phyloP scores from a whole-genome alignment of 2,888 invertebrate species.

The Hydrotaea cyrtoneurina region DNA sequence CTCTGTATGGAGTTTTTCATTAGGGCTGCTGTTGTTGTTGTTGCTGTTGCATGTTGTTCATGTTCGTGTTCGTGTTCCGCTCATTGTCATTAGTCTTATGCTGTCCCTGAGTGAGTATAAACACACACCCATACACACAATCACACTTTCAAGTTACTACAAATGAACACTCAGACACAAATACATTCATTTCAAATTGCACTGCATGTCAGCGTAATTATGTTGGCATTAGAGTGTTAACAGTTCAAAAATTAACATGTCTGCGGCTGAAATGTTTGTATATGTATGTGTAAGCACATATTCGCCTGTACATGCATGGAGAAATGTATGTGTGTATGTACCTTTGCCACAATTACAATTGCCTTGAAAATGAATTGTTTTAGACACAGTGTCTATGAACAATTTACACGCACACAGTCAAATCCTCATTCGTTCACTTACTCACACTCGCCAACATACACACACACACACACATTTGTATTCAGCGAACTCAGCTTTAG shows the following conservation, averaged over 20 bases:
- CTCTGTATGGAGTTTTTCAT: constrained; percentile 54
- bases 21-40: too few species aligned
- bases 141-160: background rate
- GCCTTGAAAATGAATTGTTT: constrained; percentile 66
- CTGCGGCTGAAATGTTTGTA: constrained; percentile 64
- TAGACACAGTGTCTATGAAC: constrained; percentile 34
- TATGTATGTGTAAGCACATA: background rate
- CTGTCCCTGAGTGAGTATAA: constrained; percentile 39
- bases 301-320: background rate
- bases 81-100: constrained; percentile 58
- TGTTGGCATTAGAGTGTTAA: constrained; percentile 70
- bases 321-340: background rate
- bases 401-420: background rate
- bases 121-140: constrained; percentile 43
- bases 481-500: background rate
- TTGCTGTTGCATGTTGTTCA: constrained; percentile 9
- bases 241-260: constrained; percentile 71
- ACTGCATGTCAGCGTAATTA: constrained; percentile 68
- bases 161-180: background rate
- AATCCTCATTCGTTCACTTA: background rate
- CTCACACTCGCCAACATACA: background rate
- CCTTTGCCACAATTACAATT: constrained; percentile 47
- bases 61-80: constrained; percentile 57
- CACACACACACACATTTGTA: too few species aligned
- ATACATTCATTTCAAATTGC: constrained; percentile 45